Base-by-base conservation (phyloP, 2,797 vertebrate genomes). In the Myioborus miniatus region DNA sequence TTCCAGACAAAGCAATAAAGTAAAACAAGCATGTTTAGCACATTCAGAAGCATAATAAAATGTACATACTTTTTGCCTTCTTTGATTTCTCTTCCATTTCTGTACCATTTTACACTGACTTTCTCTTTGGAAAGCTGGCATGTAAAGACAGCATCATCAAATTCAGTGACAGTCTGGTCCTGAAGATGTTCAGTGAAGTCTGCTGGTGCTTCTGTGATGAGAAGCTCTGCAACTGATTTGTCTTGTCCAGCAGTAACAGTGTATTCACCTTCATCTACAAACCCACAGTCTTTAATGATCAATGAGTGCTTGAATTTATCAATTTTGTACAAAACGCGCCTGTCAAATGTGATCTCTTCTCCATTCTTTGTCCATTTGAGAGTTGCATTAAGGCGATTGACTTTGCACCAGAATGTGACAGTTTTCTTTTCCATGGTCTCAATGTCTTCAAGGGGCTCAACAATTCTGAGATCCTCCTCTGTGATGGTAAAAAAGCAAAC, bases 381-480 rank as follows among this genome's bases (percentile, higher is more conserved):
- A 4, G 98, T 99, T 74, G 98, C 99, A 24, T 99, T 99, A 74
- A 97, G 98, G 93, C 98, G 98, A 97, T 99, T 99, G 77, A 99
- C 99, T 97, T 99, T 99, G 93, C 99, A 99, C 95, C 98, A 98
- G 98, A 99, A 99, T 65, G 98, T 99, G 89, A 99, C 98, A 1
- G 98, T 98, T 91, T 98, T 99, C 97, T 99, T 99, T 97, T 99
- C 99, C 98, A 99, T 99, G 30, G 99, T 99, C 98, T 99, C 99
- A 50, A 99, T 97, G 93, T 99, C 99, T 97, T 99, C 98, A 88
- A 99, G 98, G 86, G 99, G 99, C 72, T 99, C 99, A 82, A 99
- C 70, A 58, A 99, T 99, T 97, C 97, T 98, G 90, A 99, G 98
- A 87, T 98, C 99, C 96, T 99, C 99, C 98, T 99, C 99, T 99